Evolutionary conservation across 2,797 vertebrate species (phyloP).

Genomic region (Hipposideros larvatus): DNA sequence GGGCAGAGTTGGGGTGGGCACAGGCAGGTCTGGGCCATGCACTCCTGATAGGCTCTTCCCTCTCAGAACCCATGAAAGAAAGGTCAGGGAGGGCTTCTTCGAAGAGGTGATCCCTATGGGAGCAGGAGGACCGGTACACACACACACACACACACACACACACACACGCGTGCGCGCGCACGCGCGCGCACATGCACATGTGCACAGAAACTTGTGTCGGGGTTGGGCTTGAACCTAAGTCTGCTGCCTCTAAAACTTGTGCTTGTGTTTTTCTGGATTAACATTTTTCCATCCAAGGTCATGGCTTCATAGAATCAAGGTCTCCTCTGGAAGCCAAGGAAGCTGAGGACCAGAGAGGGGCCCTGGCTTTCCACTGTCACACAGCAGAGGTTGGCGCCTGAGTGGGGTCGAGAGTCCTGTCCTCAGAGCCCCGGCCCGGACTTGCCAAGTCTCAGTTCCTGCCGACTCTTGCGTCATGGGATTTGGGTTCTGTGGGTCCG

Average conservation of each 20-base stretch:
- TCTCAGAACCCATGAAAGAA: neutral
- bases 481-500: neutral
- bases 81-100: neutral
- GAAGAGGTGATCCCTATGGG: neutral
- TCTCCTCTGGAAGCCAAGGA: neutral
- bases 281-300: neutral
- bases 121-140: rapidly evolving
- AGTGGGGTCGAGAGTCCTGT: rapidly evolving
- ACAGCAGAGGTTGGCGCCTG: rapidly evolving
- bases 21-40: neutral
- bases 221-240: neutral
- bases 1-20: neutral
- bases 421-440: neutral
- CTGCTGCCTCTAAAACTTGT: neutral
- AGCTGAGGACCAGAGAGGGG: neutral
- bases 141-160: neutral
- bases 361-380: rapidly evolving
- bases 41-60: neutral
- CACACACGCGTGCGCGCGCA: no score
- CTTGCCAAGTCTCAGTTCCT: neutral
- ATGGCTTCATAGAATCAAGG: neutral
- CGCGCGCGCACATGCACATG: rapidly evolving
- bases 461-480: rapidly evolving
- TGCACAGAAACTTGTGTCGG: neutral
- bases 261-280: neutral